Percentiles rank a stretch among this genome's conserved stretches.
These are phyloP conservation scores for Zoanthus solanderi DNA, from an alignment of 92 coral and sea anemone species.

Conservation along the genomic window DNA sequence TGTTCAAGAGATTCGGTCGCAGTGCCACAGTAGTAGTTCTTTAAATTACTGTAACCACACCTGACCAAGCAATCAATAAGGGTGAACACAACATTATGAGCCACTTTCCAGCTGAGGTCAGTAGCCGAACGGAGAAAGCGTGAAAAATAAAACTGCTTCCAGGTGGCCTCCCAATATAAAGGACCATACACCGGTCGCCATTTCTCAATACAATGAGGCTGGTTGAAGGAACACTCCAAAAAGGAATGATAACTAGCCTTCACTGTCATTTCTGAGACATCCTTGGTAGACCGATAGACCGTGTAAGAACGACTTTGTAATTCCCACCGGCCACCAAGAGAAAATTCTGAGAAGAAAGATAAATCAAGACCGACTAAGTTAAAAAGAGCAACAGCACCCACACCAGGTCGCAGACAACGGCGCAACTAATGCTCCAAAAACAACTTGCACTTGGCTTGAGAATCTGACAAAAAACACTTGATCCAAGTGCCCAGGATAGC, in stretches of 20 bases:
- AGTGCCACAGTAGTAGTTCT: neutral
- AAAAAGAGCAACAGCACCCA: too few species aligned
- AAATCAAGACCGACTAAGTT: too few species aligned
- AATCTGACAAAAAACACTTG: too few species aligned
- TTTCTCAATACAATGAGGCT: constrained; percentile 32
- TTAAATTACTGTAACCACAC: neutral
- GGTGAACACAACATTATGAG: constrained; percentile 47
- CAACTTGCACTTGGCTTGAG: too few species aligned
- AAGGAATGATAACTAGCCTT: neutral
- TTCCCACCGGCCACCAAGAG: neutral
- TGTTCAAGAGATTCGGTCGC: neutral
- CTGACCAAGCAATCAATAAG: neutral
- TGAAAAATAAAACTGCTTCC: constrained; percentile 20
- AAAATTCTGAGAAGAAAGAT: neutral
- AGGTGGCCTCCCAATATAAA: constrained; percentile 39
- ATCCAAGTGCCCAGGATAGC: too few species aligned
- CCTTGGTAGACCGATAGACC: neutral
- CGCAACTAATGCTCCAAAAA: too few species aligned
- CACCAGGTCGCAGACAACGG: too few species aligned
- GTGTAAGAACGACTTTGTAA: too few species aligned
- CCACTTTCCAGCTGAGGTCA: constrained; percentile 36
- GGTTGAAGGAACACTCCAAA: neutral
- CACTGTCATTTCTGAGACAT: neutral
- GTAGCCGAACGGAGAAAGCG: neutral
- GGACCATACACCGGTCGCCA: neutral